These are phyloP conservation scores for Cephalopholis sonnerati DNA, from an alignment of 2,113 vertebrate genomes.

Conservation along the genomic window DNA sequence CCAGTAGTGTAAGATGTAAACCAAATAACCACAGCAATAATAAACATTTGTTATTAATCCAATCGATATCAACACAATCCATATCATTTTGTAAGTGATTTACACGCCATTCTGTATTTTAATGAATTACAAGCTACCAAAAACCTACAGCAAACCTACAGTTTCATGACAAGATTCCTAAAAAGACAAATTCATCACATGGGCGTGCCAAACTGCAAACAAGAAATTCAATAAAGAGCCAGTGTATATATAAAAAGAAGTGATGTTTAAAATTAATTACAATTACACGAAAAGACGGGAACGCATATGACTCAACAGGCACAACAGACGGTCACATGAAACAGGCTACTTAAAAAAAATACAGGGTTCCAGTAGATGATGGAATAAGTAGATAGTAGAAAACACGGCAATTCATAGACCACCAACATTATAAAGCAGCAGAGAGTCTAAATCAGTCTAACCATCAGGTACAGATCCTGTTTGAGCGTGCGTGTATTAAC, in stretches of 20 bases:
- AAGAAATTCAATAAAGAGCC: background rate
- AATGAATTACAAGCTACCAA: no score
- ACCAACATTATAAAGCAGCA: slow-evolving; percentile 64
- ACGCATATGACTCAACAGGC: slow-evolving; percentile 16
- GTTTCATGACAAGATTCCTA: background rate
- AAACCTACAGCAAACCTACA: background rate
- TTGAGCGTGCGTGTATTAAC: slow-evolving; percentile 64
- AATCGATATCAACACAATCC: slow-evolving; percentile 1
- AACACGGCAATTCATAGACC: slow-evolving; percentile 54
- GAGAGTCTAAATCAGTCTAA: slow-evolving; percentile 61
- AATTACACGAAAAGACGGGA: slow-evolving; percentile 1
- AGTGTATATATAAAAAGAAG: slow-evolving; percentile 1
- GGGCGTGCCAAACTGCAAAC: background rate
- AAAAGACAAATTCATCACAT: background rate
- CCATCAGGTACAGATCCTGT: slow-evolving; percentile 65
- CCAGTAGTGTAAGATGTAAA: background rate
- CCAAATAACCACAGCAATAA: background rate
- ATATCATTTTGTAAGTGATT: background rate
- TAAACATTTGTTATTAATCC: background rate
- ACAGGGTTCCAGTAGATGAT: slow-evolving; percentile 5
- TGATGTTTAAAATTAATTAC: background rate
- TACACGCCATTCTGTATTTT: background rate
- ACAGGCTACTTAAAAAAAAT: slow-evolving; percentile 1
- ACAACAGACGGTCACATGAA: slow-evolving; percentile 13
- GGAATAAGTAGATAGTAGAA: slow-evolving; percentile 32